Percentiles rank a stretch among this genome's conserved stretches.
These are phyloP conservation scores for Hypercompe scribonia DNA, from an alignment of 2,888 invertebrate species.

Conservation along the genomic window DNA sequence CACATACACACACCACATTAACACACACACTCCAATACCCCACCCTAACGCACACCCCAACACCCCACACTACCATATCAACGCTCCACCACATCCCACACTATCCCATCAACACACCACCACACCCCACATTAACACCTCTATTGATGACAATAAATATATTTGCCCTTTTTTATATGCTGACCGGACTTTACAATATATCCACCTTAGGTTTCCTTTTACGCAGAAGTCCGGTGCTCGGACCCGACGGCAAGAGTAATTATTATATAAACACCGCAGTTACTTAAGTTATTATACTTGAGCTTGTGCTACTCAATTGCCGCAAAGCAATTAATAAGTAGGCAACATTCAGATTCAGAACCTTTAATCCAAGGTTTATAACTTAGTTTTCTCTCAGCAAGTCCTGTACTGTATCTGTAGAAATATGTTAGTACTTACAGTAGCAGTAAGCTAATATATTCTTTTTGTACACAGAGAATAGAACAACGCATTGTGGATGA, in stretches of 20 bases:
- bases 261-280: neutral
- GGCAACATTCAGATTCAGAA: neutral
- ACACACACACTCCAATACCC: no score
- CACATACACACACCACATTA: no score
- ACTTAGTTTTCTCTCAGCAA: neutral
- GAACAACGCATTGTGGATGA: constrained; percentile 94
- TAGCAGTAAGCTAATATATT: neutral
- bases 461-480: constrained; percentile 87
- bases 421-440: neutral
- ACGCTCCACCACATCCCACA: no score
- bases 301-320: neutral
- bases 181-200: no score
- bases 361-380: neutral
- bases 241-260: neutral
- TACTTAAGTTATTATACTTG: no score
- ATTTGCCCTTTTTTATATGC: no score
- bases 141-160: no score
- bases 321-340: neutral
- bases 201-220: neutral
- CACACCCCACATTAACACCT: no score
- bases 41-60: no score
- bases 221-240: neutral
- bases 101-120: no score
- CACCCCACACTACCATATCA: no score
- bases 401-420: neutral